phyloP scores from a whole-genome alignment of 2,113 vertebrate species.

The Pluvialis apricaria region DNA sequence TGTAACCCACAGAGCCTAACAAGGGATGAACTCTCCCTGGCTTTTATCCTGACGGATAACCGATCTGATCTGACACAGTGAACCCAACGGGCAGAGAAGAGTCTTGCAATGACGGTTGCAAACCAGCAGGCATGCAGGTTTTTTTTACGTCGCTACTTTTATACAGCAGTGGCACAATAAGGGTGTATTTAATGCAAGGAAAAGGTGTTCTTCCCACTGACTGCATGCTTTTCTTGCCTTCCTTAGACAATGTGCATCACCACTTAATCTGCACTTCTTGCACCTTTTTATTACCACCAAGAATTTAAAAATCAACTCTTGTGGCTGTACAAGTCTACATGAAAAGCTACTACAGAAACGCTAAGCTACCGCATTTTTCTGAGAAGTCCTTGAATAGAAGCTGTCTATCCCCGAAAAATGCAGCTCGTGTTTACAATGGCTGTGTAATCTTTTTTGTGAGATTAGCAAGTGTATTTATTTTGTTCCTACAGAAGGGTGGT shows the following conservation, averaged over 20 bases:
- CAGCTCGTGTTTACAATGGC: constrained; percentile 16
- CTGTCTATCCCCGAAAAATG: not conserved
- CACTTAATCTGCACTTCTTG: not conserved
- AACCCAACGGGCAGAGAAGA: not conserved
- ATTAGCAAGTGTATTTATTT: constrained; percentile 50
- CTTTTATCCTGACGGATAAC: not conserved
- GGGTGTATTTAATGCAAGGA: not conserved
- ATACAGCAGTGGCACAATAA: not conserved
- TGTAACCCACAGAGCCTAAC: not conserved
- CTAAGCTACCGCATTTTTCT: not conserved
- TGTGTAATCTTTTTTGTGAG: constrained; percentile 16
- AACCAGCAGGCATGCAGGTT: not conserved
- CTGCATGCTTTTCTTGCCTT: not conserved
- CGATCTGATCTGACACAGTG: not conserved
- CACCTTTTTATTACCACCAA: not conserved
- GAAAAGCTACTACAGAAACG: not conserved
- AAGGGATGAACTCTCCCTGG: not conserved
- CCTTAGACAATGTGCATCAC: not conserved
- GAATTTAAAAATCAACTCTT: not conserved
- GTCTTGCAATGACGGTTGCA: not conserved
- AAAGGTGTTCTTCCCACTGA: not conserved
- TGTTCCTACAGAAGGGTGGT: not conserved
- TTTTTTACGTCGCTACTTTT: not conserved
- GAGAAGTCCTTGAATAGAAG: not conserved
- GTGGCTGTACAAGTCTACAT: not conserved